These are phyloP conservation scores for Leptothorax acervorum DNA, from an alignment of 2,888 invertebrate species.

Conservation along the genomic window DNA sequence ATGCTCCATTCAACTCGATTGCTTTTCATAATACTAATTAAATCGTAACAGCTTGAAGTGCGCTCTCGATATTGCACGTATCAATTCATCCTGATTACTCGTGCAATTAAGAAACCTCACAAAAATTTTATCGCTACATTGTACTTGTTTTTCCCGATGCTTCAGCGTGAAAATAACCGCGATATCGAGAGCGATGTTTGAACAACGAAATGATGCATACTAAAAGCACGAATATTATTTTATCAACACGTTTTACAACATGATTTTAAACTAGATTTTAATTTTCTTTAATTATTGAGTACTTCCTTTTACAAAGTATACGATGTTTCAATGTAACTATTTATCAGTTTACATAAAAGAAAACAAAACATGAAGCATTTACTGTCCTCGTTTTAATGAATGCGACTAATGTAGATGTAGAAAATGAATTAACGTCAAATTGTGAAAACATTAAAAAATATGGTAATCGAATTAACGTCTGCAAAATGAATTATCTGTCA, in stretches of 20 bases:
- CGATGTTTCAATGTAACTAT: background rate
- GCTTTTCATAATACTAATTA: slow-evolving; percentile 1
- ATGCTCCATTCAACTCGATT: background rate
- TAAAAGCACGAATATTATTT: background rate
- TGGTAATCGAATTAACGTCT: slow-evolving; percentile 17
- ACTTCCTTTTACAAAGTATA: background rate
- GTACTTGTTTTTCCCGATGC: background rate
- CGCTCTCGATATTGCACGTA: background rate
- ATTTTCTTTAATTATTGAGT: background rate
- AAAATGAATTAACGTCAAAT: slow-evolving; percentile 1
- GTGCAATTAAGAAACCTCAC: background rate
- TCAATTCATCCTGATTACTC: background rate
- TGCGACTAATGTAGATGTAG: background rate
- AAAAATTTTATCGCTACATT: background rate
- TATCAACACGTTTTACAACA: background rate
- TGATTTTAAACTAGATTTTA: background rate
- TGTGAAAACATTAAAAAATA: background rate
- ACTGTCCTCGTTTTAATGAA: background rate
- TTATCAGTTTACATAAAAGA: background rate
- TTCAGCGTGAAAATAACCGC: background rate
- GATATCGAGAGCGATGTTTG: background rate
- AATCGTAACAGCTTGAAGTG: background rate
- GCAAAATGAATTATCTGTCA: slow-evolving; percentile 16
- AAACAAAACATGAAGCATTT: background rate
- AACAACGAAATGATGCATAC: background rate